Evolutionary conservation across 2,888 invertebrate genomes (phyloP).

Genomic region (Mesoligia furuncula): DNA sequence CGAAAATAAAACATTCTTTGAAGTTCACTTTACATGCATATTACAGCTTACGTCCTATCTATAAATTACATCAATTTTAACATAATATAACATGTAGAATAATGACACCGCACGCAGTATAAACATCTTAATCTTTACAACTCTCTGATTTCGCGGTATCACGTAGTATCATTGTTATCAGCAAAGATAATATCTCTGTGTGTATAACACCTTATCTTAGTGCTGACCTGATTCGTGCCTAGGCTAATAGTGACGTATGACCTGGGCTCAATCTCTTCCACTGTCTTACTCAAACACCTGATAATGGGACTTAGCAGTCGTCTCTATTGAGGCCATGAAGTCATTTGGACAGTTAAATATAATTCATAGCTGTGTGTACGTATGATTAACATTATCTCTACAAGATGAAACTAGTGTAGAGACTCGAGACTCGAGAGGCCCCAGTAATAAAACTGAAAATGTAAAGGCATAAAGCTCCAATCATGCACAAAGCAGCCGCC

Average conservation of each 20-base stretch:
- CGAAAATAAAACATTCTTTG: constrained; percentile 33
- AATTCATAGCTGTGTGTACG: constrained; percentile 44
- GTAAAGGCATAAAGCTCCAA: constrained; percentile 18
- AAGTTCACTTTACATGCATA: constrained; percentile 20
- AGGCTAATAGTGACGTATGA: constrained; percentile 86
- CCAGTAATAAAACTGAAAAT: not conserved
- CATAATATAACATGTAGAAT: constrained; percentile 51
- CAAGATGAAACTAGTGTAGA: constrained; percentile 35
- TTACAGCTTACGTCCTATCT: constrained; percentile 25
- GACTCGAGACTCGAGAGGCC: constrained; percentile 28
- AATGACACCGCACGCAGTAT: constrained; percentile 68
- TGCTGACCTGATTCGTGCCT: constrained; percentile 83
- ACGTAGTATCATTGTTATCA: constrained; percentile 75
- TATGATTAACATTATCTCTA: constrained; percentile 43
- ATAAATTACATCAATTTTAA: constrained; percentile 59
- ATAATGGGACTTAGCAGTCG: constrained; percentile 82
- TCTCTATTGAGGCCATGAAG: constrained; percentile 72
- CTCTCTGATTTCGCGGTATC: constrained; percentile 82
- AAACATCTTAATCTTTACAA: constrained; percentile 82
- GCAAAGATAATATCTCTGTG: constrained; percentile 75
- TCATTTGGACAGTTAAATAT: constrained; percentile 62
- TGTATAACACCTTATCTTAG: constrained; percentile 82
- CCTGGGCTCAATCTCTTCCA: constrained; percentile 82
- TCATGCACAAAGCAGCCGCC: constrained; percentile 47
- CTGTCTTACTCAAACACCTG: constrained; percentile 80